phyloP scores from a whole-genome alignment of 2,888 invertebrate species.

The Troides aeacus region DNA sequence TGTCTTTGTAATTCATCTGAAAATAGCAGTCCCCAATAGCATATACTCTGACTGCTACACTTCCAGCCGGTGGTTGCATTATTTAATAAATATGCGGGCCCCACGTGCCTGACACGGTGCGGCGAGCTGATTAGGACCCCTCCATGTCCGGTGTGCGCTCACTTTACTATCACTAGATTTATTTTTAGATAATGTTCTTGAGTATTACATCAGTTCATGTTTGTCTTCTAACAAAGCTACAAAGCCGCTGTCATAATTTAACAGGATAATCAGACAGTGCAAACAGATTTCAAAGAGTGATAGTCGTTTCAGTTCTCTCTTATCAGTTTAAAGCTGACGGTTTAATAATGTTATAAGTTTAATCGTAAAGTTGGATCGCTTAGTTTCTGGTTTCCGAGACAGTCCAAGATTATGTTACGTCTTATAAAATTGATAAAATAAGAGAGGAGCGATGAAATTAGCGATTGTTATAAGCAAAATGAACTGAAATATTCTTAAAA shows the following conservation, averaged over 20 bases:
- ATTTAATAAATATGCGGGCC: constrained; percentile 28
- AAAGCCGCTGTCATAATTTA: constrained; percentile 30
- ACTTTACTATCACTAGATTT: constrained; percentile 43
- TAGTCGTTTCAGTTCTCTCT: constrained; percentile 10
- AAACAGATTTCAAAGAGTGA: constrained; percentile 22
- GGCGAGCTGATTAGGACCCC: constrained; percentile 8
- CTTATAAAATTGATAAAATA: no score
- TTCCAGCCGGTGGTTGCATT: constrained; percentile 5
- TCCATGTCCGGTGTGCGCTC: constrained; percentile 33
- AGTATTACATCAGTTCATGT: constrained; percentile 30
- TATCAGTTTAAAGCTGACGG: constrained; percentile 11
- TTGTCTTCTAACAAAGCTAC: constrained; percentile 21
- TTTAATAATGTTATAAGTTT: constrained; percentile 19
- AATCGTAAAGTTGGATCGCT: constrained; percentile 12
- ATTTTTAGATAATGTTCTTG: constrained; percentile 48
- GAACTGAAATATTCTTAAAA: no score
- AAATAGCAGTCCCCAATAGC: neutral
- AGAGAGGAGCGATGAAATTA: no score
- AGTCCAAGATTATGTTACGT: neutral
- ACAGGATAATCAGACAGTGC: constrained; percentile 26
- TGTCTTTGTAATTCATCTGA: no score
- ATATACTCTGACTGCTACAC: neutral
- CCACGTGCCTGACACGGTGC: constrained; percentile 15
- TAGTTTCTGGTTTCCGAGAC: constrained; percentile 3
- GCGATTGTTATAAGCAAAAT: no score